Evolutionary conservation across 2,888 invertebrate genomes (phyloP).

Genomic region (Chymomyza fuscimana): DNA sequence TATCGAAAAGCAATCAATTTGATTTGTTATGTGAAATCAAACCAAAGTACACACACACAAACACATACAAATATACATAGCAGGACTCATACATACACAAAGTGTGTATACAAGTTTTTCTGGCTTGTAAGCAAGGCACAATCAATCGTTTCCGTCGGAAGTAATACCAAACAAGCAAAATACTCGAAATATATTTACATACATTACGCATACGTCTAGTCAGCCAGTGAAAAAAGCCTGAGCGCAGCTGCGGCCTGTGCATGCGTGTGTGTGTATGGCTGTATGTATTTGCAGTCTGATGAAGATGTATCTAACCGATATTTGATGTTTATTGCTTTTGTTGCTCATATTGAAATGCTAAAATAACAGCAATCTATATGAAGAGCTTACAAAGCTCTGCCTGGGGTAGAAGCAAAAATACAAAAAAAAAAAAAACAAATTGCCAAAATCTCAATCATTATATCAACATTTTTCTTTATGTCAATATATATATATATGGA

Average conservation of each 20-base stretch:
- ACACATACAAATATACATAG: slow-evolving; percentile 9
- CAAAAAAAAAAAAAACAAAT: slow-evolving; percentile 14
- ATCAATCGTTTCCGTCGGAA: slow-evolving; percentile 73
- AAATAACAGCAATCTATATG: slow-evolving; percentile 7
- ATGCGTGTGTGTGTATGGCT: slow-evolving; percentile 27
- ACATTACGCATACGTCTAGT: slow-evolving; percentile 70
- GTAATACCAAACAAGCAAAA: slow-evolving; percentile 69
- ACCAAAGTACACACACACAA: slow-evolving; percentile 24
- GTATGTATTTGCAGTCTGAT: slow-evolving; percentile 44
- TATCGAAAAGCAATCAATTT: slow-evolving; percentile 70
- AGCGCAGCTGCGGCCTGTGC: slow-evolving; percentile 9
- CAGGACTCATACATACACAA: not conserved
- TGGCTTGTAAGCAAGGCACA: slow-evolving; percentile 33
- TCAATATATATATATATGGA: not conserved
- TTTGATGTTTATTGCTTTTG: slow-evolving; percentile 71
- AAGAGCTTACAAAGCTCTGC: not conserved
- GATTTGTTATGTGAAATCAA: slow-evolving; percentile 68
- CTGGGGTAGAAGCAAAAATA: not conserved
- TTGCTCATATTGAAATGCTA: slow-evolving; percentile 30
- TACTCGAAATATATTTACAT: slow-evolving; percentile 72
- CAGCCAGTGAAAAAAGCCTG: slow-evolving; percentile 26
- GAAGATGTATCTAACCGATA: slow-evolving; percentile 74
- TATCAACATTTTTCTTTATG: slow-evolving; percentile 35
- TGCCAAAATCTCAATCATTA: slow-evolving; percentile 52
- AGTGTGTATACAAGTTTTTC: not conserved